Base-by-base conservation (phyloP, 2,888 invertebrate genomes). In the Bimastos eiseni region DNA sequence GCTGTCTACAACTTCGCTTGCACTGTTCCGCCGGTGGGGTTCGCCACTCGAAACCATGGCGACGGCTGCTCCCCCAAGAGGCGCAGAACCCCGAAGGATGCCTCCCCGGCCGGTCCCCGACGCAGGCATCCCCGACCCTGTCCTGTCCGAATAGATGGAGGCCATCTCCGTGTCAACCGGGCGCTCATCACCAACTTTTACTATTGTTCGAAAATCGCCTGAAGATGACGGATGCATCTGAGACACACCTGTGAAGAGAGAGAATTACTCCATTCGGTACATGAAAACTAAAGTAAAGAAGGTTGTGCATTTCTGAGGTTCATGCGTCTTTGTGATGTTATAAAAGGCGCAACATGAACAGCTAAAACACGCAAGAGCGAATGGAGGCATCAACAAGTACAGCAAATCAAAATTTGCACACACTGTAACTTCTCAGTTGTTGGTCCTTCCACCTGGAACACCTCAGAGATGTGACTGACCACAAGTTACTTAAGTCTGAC, bases 1-100 rank as follows among this genome's bases (percentile, higher is more conserved):
- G n/a, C 36, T 49, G n/a, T 49, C 89, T n/a, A 33, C 84, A 36
- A 38, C 83, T 55, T 90, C 89, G 24, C 90, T 34, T 30, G 21
- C 33, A 30, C 49, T 89, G 89, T 30, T 84, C 89, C 49, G 90
- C 55, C 55, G 36, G 8, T 44, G 89, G 37, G 49, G 83, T 5
- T 34, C 89, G 41, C 90, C 89, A 49, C 34, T 83, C 55, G n/a
- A 89, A 83, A 33, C 70, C 83, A 6, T 36, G 37, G 37, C 38
- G 36, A 36, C 89, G 41, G 44, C 83, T 44, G 70, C 38, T 21
- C n/a, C 70, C 0, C 33, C 33, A 21, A 19, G n/a, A 33, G 44
- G 11, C 5, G 49, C 89, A 17, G 33, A 21, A 3, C 89, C 89
- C 30, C 86, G 86, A 37, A 86, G 86, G 84, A 84, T 33, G 86